Evolutionary conservation across 2,113 vertebrate species (phyloP), one percentile per base, ranked within the genome.

Genomic region (Cervus canadensis): DNA sequence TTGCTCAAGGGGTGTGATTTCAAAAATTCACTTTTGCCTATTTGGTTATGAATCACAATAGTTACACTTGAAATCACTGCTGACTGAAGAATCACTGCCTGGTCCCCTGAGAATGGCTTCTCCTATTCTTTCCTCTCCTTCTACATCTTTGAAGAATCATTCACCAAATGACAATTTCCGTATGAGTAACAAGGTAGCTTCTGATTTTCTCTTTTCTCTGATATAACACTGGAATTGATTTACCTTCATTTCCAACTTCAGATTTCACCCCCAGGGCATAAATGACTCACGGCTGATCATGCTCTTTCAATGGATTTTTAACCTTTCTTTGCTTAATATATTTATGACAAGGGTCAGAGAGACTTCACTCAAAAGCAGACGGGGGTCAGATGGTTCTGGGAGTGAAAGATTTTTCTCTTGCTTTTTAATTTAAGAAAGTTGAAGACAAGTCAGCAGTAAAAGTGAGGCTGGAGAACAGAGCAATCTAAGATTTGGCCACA

Each of bases 341-440:
- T 91, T 84, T 98, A 71, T 86, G 25, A 92, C 60, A 96, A 95
- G 96, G 94, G 60, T 97, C 74, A 94, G 25, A 92, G 81, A 60
- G 57, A 90, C 83, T 97, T 74, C 62, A 57, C 95, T 97, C 67
- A 95, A 94, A 97, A 83, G 23, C 85, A 97, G 10, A 36, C 87
- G 64, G 45, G 85, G 91, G 64, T 57, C 17, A 52, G 92, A 36
- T 52, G 54, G 52, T 96, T 97, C 97, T 97, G 43, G 71, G 43
- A 96, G 48, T 87, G 54, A 86, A 93, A 60, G 28, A 43, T 54
- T n/a, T 7, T 36, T 36, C 59, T 85, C 89, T 92, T 92, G 74
- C 12, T 52, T 8, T 83, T 93, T 94, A 90, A 95, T 97, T 98
- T 95, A 96, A 98, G 94, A 25, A 90, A 48, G 54, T 95, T 11